Evolutionary conservation across 2,113 vertebrate species (phyloP).

Genomic region (Catharus fuscescens): DNA sequence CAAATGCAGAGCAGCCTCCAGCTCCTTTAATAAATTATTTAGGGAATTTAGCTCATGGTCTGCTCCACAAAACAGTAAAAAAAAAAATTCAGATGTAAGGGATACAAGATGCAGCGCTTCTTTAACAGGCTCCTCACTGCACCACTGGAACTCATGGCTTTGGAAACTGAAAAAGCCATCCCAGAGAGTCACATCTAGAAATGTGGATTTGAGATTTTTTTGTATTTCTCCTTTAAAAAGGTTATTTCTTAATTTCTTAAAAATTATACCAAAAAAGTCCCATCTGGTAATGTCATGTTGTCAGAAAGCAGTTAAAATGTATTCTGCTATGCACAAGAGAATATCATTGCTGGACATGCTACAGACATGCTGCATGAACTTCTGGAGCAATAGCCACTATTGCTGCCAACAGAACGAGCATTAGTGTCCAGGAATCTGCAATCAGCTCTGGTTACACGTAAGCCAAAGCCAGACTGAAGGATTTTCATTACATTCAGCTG

Average conservation of each 20-base stretch:
- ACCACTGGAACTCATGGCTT: not conserved
- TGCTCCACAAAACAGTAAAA: not conserved
- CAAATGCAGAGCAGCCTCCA: not conserved
- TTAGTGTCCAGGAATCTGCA: slow-evolving; percentile 17
- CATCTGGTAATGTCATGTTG: not conserved
- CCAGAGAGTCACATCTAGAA: not conserved
- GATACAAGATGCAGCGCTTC: not conserved
- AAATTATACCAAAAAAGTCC: not conserved
- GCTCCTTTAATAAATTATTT: not conserved
- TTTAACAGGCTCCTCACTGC: not conserved
- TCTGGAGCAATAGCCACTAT: not conserved
- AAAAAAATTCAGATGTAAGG: not conserved
- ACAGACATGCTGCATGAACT: not conserved
- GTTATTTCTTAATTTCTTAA: not conserved
- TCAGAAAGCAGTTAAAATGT: not conserved
- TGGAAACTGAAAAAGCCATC: not conserved
- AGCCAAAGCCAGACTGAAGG: slow-evolving; percentile 1
- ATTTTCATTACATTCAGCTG: slow-evolving; percentile 40
- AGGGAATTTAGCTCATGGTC: not conserved
- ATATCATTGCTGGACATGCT: not conserved
- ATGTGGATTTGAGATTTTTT: not conserved
- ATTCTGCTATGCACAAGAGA: not conserved
- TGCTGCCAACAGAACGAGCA: not conserved
- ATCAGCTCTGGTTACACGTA: not conserved
- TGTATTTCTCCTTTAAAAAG: not conserved